These are phyloP conservation scores for Heliconius hermathena DNA, from an alignment of 1,140 invertebrate species.

Conservation along the genomic window DNA sequence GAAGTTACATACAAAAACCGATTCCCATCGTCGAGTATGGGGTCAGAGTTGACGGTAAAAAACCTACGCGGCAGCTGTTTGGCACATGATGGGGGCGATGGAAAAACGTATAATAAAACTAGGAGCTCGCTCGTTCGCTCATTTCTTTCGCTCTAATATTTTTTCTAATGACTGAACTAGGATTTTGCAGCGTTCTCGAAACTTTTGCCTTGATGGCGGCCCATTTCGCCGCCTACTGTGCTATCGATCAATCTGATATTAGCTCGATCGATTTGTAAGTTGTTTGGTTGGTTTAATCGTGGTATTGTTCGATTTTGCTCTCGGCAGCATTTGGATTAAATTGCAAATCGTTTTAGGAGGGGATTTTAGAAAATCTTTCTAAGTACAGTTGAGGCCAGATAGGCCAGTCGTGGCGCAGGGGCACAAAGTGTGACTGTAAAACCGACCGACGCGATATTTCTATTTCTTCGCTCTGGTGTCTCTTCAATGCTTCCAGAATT, in stretches of 20 bases:
- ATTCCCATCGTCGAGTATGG: conserved; percentile 74
- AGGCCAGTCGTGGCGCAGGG: no score
- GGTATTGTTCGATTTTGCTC: neutral
- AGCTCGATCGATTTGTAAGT: neutral
- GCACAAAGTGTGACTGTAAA: no score
- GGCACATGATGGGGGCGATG: conserved; percentile 72
- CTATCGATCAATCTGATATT: conserved; percentile 16
- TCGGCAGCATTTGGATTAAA: neutral
- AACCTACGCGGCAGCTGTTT: conserved; percentile 71
- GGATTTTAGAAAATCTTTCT: no score
- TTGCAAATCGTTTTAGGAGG: neutral
- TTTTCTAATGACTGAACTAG: conserved; percentile 55
- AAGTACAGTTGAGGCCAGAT: no score
- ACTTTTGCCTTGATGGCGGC: conserved; percentile 33
- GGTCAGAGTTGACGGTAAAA: conserved; percentile 78
- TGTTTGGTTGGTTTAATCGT: neutral
- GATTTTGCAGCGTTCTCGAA: conserved; percentile 43
- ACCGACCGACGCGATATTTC: no score
- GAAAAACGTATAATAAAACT: conserved; percentile 77
- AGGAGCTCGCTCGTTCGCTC: conserved; percentile 51
- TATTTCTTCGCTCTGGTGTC: no score
- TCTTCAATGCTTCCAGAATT: no score
- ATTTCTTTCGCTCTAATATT: conserved; percentile 64
- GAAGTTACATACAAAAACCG: conserved; percentile 56
- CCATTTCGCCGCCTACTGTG: conserved; percentile 33